Conservation (phyloP, 37 sponge, comb jelly and placozoan genomes). For the Diacarnus erythraeanus region DNA sequence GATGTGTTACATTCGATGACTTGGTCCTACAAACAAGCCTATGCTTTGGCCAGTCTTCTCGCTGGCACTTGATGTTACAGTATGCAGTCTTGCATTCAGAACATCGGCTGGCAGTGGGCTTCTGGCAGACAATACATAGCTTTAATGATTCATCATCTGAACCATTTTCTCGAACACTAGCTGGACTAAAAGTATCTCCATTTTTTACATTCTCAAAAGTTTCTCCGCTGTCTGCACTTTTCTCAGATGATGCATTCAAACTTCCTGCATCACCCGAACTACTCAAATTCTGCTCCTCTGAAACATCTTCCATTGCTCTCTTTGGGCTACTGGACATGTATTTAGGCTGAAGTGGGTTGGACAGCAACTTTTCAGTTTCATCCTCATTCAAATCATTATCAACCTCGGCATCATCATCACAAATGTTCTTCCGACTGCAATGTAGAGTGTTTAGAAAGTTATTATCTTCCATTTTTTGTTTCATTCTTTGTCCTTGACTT, state of each 20-base stretch:
- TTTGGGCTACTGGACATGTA: conserved; percentile 11
- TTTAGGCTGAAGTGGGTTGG: conserved; percentile 16
- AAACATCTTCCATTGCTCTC: too few species aligned
- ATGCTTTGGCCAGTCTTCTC: conserved; percentile 61
- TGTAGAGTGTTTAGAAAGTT: conserved; percentile 38
- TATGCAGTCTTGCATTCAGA: conserved; percentile 58
- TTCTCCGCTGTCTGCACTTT: background rate
- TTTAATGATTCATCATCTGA: background rate
- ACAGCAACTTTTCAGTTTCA: conserved; percentile 3
- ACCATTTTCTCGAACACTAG: background rate
- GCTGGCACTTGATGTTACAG: conserved; percentile 63
- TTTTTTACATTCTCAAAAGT: background rate
- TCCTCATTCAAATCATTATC: background rate
- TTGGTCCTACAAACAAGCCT: conserved; percentile 16
- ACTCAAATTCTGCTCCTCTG: background rate
- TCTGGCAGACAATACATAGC: conserved; percentile 43
- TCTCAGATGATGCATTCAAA: background rate
- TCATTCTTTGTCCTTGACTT: conserved; percentile 21
- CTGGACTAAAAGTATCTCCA: background rate
- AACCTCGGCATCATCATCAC: background rate
- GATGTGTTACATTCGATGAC: background rate
- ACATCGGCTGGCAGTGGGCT: conserved; percentile 30
- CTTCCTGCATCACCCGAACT: conserved; percentile 13
- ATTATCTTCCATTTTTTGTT: conserved; percentile 14
- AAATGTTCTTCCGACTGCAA: conserved; percentile 6